These are phyloP conservation scores for Thyatira batis DNA, from an alignment of 2,888 invertebrate genomes.

Conservation along the genomic window DNA sequence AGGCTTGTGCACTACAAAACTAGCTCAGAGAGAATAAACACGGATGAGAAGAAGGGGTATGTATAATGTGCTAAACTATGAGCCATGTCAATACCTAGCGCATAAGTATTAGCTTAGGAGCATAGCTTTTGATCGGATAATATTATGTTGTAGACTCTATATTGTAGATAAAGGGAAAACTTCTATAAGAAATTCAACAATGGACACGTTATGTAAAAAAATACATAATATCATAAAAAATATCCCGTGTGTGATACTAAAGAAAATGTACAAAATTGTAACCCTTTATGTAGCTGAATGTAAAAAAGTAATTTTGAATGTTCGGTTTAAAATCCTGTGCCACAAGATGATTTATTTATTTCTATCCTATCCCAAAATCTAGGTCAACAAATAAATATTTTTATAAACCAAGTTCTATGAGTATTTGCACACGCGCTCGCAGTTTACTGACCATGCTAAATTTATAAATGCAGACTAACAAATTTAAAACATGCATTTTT, in stretches of 20 bases:
- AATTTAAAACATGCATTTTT: neutral
- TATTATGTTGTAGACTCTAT: neutral
- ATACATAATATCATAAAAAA: no score
- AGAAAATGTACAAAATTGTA: no score
- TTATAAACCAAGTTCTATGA: neutral
- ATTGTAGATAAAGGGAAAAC: neutral
- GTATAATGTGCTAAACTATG: slow-evolving; percentile 6
- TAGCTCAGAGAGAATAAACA: slow-evolving; percentile 41
- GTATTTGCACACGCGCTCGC: neutral
- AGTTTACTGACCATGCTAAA: neutral
- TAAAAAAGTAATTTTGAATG: no score
- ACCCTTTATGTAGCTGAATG: no score
- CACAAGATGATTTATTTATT: neutral
- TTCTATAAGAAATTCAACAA: no score
- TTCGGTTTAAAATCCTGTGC: no score
- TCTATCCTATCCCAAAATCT: neutral
- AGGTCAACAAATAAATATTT: neutral
- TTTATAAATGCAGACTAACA: neutral
- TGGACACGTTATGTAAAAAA: no score
- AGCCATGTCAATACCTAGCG: neutral
- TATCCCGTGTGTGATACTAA: no score
- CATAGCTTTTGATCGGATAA: neutral
- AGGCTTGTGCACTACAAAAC: slow-evolving; percentile 39
- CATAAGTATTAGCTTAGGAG: neutral
- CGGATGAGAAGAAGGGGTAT: slow-evolving; percentile 24